Base-by-base conservation (phyloP, 1,140 invertebrate genomes). In the Colletes gigas region DNA sequence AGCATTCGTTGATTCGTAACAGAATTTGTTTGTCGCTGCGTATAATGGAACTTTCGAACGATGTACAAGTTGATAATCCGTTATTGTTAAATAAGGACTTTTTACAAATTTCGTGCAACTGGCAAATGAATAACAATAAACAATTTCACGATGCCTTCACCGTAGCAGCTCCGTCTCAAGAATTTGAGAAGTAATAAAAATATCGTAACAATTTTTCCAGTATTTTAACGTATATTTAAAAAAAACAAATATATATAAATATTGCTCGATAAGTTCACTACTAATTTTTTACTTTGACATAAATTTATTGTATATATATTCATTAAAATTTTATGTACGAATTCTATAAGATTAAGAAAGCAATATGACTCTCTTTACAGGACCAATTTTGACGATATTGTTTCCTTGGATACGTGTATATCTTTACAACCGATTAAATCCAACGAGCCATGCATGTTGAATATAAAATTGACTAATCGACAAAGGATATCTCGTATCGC, bases 401-500 rank as follows among this genome's bases (percentile, higher is more conserved):
- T 91, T 54, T 89, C 87, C 30, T 67, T 90, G 9, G 82, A 92
- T 55, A 90, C 91, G 14, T 92, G 92, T 69, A 76, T 93, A 10
- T 85, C 83, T 63, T 77, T 94, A 21, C 82, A 88, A 86, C 78
- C 89, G 54, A 82, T 73, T 4, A 65, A 78, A 47, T 69, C 69
- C 15, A 69, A 66, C 15, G 91, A 92, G 57, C 77, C 88, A 17
- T 93, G 93, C 69, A 88, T 82, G 44, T 44, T 93, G 10, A 87
- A 92, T 41, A 92, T 93, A 54, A 91, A 91, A 72, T 21, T 93
- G 60, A 90, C 66, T 19, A 91, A 92, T 71, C 78, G 83, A 74
- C 84, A 91, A 68, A 93, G 70, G 78, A 93, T 94, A 78, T 83
- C 84, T 17, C 82, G 85, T 9, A 90, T 94, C 21, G 89, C 88